Conservation (phyloP, 2,113 vertebrate genomes). For the Spermophilus dauricus region DNA sequence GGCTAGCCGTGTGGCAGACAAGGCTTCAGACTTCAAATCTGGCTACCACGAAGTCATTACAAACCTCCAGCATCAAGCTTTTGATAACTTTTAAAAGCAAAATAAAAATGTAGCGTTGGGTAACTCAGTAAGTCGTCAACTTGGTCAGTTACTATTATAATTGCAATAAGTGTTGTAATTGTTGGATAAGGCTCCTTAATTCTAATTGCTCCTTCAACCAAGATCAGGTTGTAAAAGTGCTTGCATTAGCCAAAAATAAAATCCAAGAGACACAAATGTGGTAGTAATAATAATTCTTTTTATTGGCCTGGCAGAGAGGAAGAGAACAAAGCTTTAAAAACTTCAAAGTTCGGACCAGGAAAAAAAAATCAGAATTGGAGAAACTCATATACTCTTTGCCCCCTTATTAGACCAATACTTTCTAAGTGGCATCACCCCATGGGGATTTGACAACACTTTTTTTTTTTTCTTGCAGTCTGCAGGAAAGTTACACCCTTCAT, state of each 20-base stretch:
- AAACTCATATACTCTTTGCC: slow-evolving; percentile 86
- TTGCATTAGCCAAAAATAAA: slow-evolving; percentile 90
- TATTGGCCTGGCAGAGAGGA: slow-evolving; percentile 91
- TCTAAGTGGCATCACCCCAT: slow-evolving; percentile 87
- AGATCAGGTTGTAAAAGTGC: slow-evolving; percentile 89
- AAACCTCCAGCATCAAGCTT: slow-evolving; percentile 85
- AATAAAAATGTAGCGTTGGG: slow-evolving; percentile 89
- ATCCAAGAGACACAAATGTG: slow-evolving; percentile 92
- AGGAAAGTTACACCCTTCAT: slow-evolving; percentile 85
- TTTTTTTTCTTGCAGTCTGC: slow-evolving; percentile 80
- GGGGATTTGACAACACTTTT: slow-evolving; percentile 79
- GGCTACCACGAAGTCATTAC: slow-evolving; percentile 88
- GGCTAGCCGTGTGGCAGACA: slow-evolving; percentile 88
- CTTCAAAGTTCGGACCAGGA: slow-evolving; percentile 89
- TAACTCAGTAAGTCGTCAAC: slow-evolving; percentile 88
- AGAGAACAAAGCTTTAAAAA: slow-evolving; percentile 93
- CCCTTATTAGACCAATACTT: slow-evolving; percentile 88
- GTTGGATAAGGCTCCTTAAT: slow-evolving; percentile 89
- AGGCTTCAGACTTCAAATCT: slow-evolving; percentile 90
- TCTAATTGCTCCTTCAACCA: slow-evolving; percentile 90
- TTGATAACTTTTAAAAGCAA: slow-evolving; percentile 89
- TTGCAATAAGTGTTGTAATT: slow-evolving; percentile 89
- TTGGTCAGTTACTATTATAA: slow-evolving; percentile 86
- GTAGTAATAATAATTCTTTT: slow-evolving; percentile 93
- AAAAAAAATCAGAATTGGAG: slow-evolving; percentile 85